phyloP scores from a whole-genome alignment of 1,140 invertebrate species.

The Cyphomyrmex costatus region DNA sequence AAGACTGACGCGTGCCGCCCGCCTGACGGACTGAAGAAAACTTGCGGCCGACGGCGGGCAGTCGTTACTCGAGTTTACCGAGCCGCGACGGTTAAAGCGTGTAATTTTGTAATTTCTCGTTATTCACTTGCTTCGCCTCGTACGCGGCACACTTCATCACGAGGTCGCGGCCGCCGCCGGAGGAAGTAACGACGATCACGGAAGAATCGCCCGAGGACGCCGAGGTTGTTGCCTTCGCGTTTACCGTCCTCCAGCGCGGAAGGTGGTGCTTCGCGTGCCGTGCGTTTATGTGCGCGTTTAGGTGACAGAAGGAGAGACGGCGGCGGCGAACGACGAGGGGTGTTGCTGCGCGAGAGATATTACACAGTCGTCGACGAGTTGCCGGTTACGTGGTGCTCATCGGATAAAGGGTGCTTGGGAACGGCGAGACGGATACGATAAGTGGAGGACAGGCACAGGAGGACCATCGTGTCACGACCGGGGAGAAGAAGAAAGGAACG shows the following conservation, averaged over 20 bases:
- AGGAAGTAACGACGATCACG: conserved; percentile 45
- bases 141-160: conserved; percentile 32
- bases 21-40: conserved; percentile 63
- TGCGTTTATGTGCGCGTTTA: conserved; percentile 71
- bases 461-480: background rate
- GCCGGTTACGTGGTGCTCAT: conserved; percentile 16
- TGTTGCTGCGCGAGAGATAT: background rate
- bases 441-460: background rate
- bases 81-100: conserved; percentile 16
- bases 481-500: conserved; percentile 4
- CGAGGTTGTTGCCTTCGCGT: conserved; percentile 46
- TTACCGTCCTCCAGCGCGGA: conserved; percentile 37
- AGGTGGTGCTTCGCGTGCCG: conserved; percentile 27
- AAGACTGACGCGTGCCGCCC: conserved; percentile 54
- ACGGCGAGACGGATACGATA: conserved; percentile 10
- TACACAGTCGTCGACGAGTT: background rate
- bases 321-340: background rate
- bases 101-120: background rate
- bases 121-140: background rate
- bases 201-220: background rate
- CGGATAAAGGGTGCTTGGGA: background rate
- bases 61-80: conserved; percentile 54
- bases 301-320: conserved; percentile 69
- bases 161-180: background rate
- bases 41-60: conserved; percentile 24